A percentile compares a stretch with the other conserved stretches of the same genome.
Evolutionary conservation across 2,113 vertebrate genomes (phyloP).

Genomic region (Corythaeola cristata): DNA sequence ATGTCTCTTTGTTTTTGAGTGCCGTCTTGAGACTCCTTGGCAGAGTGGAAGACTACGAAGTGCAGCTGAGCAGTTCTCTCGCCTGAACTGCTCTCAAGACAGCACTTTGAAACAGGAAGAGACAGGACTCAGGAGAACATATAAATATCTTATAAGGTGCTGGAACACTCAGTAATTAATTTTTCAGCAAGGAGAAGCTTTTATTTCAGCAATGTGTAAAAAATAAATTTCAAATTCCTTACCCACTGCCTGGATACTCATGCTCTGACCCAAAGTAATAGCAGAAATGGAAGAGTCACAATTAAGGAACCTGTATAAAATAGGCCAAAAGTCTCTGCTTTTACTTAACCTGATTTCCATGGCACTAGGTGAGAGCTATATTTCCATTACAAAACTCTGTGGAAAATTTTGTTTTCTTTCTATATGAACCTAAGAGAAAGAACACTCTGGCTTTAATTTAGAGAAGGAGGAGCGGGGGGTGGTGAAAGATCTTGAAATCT

Average conservation of each 20-base stretch:
- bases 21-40: constrained; percentile 40
- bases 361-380: neutral
- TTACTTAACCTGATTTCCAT: constrained; percentile 4
- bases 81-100: constrained; percentile 59
- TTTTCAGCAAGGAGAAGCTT: constrained; percentile 72
- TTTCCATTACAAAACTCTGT: neutral
- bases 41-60: constrained; percentile 25
- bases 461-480: neutral
- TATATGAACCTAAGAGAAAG: neutral
- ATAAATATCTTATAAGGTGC: constrained; percentile 74
- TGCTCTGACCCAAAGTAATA: neutral
- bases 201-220: constrained; percentile 62
- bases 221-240: constrained; percentile 32
- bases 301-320: neutral
- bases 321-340: neutral
- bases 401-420: neutral
- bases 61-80: constrained; percentile 18
- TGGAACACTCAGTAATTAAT: constrained; percentile 71
- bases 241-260: neutral
- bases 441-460: neutral
- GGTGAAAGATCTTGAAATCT: neutral
- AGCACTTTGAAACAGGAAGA: constrained; percentile 55
- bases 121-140: constrained; percentile 41
- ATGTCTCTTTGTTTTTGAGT: constrained; percentile 19
- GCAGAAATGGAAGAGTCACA: neutral